These are phyloP conservation scores for Zoanthus gigantus DNA, from an alignment of 92 coral and sea anemone species.

Conservation along the genomic window DNA sequence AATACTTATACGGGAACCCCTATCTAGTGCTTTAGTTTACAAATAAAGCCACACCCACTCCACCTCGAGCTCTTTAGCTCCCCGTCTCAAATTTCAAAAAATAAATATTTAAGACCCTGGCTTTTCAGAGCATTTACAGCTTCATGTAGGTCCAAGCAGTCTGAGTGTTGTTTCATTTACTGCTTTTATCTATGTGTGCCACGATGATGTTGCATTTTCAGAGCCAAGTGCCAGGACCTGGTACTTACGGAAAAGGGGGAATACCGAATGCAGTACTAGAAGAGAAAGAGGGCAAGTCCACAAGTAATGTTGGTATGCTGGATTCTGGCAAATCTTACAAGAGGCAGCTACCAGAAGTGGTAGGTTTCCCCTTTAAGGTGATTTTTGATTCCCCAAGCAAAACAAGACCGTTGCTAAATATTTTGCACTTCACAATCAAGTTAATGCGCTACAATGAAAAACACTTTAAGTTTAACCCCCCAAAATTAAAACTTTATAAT, in stretches of 20 bases:
- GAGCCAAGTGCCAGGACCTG: slow-evolving; percentile 98
- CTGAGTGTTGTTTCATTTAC: not conserved
- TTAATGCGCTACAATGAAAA: too few relatives aligned
- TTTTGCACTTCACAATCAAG: too few relatives aligned
- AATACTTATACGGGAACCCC: too few relatives aligned
- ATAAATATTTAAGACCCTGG: too few relatives aligned
- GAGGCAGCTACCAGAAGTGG: slow-evolving; percentile 98
- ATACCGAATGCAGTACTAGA: slow-evolving; percentile 94
- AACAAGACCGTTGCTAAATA: not conserved
- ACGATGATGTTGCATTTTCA: slow-evolving; percentile 30
- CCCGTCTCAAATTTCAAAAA: too few relatives aligned
- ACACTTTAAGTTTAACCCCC: too few relatives aligned
- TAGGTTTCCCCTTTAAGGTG: slow-evolving; percentile 36
- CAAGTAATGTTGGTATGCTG: slow-evolving; percentile 92
- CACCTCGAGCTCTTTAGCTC: too few relatives aligned
- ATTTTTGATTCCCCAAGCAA: not conserved
- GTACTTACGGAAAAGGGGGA: slow-evolving; percentile 97
- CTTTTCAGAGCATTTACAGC: too few relatives aligned
- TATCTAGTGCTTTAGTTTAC: too few relatives aligned
- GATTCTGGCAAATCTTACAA: slow-evolving; percentile 93
- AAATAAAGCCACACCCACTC: too few relatives aligned
- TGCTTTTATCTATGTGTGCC: not conserved
- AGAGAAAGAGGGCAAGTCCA: slow-evolving; percentile 77
- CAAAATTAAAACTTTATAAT: too few relatives aligned
- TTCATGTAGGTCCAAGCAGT: too few relatives aligned